Percentiles rank a stretch among this genome's conserved stretches.
Conservation (phyloP, 2,888 invertebrate genomes). For the Spodoptera picta region DNA sequence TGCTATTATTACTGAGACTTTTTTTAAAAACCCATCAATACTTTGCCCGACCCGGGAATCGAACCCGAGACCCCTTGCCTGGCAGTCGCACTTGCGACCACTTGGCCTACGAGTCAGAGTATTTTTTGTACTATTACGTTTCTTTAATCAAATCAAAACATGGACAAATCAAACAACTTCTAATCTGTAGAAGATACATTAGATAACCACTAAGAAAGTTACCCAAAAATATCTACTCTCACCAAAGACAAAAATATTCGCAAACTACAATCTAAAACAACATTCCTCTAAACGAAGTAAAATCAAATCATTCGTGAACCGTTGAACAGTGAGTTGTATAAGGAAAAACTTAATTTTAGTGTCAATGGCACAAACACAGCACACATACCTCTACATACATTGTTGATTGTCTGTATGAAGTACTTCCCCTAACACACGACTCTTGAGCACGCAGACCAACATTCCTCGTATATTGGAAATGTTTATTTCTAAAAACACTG, state of each 20-base stretch:
- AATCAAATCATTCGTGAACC: neutral
- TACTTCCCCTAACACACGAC: conserved; percentile 25
- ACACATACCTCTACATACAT: neutral
- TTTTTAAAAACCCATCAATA: too few relatives aligned
- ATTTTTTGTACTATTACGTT: too few relatives aligned
- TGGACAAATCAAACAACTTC: too few relatives aligned
- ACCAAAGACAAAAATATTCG: too few relatives aligned
- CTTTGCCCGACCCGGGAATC: too few relatives aligned
- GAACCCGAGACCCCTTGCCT: too few relatives aligned
- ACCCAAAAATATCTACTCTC: too few relatives aligned
- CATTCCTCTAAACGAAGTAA: neutral
- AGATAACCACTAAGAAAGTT: neutral
- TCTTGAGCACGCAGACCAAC: conserved; percentile 3
- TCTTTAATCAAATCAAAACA: too few relatives aligned
- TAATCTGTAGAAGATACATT: neutral
- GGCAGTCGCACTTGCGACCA: too few relatives aligned
- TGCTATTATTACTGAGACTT: too few relatives aligned
- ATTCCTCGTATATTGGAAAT: conserved; percentile 10
- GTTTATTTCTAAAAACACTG: too few relatives aligned
- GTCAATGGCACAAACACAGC: conserved; percentile 27
- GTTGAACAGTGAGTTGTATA: neutral
- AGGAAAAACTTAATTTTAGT: conserved; percentile 38
- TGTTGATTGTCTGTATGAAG: conserved; percentile 33
- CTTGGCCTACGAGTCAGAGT: too few relatives aligned
- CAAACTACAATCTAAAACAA: neutral